Evolutionary conservation across 2,797 vertebrate species (phyloP).

Genomic region (Apodemus agrarius): DNA sequence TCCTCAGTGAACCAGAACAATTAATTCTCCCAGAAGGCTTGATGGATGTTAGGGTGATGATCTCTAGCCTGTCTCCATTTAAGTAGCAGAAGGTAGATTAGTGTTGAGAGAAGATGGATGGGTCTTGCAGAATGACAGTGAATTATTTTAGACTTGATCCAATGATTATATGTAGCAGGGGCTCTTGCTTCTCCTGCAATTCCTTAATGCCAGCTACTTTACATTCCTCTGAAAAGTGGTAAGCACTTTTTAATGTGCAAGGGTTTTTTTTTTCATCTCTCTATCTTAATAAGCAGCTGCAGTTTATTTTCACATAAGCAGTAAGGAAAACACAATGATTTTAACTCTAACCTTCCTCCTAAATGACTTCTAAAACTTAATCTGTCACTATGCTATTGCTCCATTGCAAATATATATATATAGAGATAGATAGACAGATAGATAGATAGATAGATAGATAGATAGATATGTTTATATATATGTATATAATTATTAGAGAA

Average conservation of each 20-base stretch:
- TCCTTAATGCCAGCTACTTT: neutral
- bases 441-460: too few relatives aligned
- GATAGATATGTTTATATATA: too few relatives aligned
- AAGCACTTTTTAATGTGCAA: constrained; percentile 15
- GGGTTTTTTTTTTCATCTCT: neutral
- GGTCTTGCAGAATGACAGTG: neutral
- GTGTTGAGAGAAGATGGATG: neutral
- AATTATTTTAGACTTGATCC: constrained; percentile 50
- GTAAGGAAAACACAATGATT: neutral
- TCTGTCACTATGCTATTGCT: neutral
- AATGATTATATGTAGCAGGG: neutral
- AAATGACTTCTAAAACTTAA: neutral
- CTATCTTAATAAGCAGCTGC: neutral
- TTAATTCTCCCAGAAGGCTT: neutral
- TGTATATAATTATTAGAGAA: too few relatives aligned
- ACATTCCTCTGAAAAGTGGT: constrained; percentile 14
- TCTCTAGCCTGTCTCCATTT: constrained; percentile 4
- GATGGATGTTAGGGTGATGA: neutral
- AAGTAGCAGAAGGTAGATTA: constrained; percentile 35
- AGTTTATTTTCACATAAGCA: neutral
- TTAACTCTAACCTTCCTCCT: neutral
- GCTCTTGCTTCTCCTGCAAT: neutral
- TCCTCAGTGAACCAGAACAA: neutral
- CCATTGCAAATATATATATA: neutral
- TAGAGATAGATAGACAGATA: neutral